A percentile compares a stretch with the other conserved stretches of the same genome.
Evolutionary conservation across 2,113 vertebrate species (phyloP).

Genomic region (Tenrec ecaudatus): DNA sequence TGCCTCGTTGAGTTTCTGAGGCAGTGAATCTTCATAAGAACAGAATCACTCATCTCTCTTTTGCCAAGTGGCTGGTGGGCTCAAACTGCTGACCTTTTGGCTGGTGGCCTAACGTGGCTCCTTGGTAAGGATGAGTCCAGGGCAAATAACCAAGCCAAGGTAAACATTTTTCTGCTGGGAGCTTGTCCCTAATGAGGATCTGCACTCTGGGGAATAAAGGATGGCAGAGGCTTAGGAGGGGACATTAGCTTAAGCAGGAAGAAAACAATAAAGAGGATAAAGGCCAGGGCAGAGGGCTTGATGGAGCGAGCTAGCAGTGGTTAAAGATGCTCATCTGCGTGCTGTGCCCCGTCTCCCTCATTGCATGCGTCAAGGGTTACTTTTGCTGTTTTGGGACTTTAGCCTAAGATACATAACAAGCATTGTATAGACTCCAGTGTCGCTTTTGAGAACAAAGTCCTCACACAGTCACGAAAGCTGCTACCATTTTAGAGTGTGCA

Average conservation of each 20-base stretch:
- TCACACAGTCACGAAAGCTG: neutral
- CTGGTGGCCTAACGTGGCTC: too few species aligned
- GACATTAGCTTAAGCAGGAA: conserved; percentile 54
- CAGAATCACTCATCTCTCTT: too few species aligned
- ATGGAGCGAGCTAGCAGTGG: neutral
- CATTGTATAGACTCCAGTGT: conserved; percentile 4
- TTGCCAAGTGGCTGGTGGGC: too few species aligned
- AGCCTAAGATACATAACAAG: conserved; percentile 38
- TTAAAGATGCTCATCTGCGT: neutral
- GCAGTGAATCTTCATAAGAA: too few species aligned
- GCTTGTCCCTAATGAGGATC: conserved; percentile 14
- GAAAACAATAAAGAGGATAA: conserved; percentile 79
- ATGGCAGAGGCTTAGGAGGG: conserved; percentile 50
- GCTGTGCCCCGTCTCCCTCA: conserved; percentile 6
- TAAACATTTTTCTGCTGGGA: conserved; percentile 14
- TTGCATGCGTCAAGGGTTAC: conserved; percentile 23
- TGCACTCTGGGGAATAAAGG: conserved; percentile 40
- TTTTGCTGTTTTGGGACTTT: conserved; percentile 15
- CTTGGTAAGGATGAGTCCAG: conserved; percentile 4
- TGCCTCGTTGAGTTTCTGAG: too few species aligned
- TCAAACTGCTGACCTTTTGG: too few species aligned
- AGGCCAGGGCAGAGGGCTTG: conserved; percentile 75
- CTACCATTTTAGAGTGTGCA: neutral
- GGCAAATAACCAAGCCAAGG: neutral
- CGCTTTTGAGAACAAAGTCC: conserved; percentile 42